A percentile compares a stretch with the other conserved stretches of the same genome.
Evolutionary conservation across 2,797 vertebrate genomes (phyloP).

Genomic region (Lateolabrax maculatus): DNA sequence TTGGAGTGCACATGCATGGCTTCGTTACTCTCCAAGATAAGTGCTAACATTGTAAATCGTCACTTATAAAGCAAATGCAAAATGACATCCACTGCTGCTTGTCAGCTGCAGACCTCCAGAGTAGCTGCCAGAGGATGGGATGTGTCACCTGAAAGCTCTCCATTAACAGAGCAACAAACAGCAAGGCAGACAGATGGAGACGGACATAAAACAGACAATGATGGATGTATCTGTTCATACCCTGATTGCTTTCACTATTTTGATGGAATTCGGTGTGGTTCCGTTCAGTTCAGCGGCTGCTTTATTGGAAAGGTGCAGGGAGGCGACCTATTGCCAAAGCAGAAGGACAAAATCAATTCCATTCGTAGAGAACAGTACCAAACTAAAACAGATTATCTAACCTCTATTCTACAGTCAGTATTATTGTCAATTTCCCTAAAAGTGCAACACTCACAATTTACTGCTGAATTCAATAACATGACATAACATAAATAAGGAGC

Average conservation of each 20-base stretch:
- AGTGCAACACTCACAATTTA: not conserved
- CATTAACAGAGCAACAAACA: slow-evolving; percentile 9
- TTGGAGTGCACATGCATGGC: not conserved
- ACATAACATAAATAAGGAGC: not conserved
- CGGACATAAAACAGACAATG: slow-evolving; percentile 24
- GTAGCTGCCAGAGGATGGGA: slow-evolving; percentile 15
- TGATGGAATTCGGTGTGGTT: not conserved
- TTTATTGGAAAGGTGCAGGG: slow-evolving; percentile 2
- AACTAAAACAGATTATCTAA: not conserved
- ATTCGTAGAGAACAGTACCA: slow-evolving; percentile 2
- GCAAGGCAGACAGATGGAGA: not conserved
- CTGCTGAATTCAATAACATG: not conserved
- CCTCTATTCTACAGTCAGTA: not conserved
- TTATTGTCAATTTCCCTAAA: not conserved
- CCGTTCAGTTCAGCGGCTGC: not conserved
- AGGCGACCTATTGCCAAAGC: not conserved
- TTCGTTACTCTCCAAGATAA: not conserved
- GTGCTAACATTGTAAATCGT: not conserved
- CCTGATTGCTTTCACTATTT: slow-evolving; percentile 1
- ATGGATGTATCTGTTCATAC: slow-evolving; percentile 32
- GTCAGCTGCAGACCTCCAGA: slow-evolving; percentile 16
- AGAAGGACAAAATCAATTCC: not conserved
- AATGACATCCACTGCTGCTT: not conserved
- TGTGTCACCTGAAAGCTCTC: slow-evolving; percentile 3
- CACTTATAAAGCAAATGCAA: not conserved